phyloP scores from a whole-genome alignment of 2,888 invertebrate genomes.

The Aphelenchoides bicaudatus region DNA sequence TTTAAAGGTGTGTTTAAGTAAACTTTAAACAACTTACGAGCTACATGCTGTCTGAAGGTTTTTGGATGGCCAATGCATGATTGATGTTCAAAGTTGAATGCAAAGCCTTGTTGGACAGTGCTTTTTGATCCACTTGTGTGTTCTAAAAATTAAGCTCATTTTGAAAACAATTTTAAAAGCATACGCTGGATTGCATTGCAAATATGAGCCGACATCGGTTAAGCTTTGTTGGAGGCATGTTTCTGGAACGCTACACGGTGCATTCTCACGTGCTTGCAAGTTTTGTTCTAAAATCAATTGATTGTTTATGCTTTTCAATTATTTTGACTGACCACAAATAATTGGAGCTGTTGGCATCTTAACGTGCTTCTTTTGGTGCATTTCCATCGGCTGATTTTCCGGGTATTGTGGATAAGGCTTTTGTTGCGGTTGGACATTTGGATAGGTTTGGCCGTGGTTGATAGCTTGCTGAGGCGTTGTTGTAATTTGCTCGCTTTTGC shows the following conservation, averaged over 20 bases:
- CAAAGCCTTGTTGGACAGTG: constrained; percentile 54
- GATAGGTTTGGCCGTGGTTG: neutral
- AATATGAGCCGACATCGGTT: constrained; percentile 47
- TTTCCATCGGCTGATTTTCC: constrained; percentile 17
- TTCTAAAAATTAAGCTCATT: constrained; percentile 33
- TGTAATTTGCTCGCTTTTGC: neutral
- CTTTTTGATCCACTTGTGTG: constrained; percentile 52
- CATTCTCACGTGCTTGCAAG: constrained; percentile 45
- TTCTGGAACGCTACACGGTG: constrained; percentile 49
- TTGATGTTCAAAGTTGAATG: constrained; percentile 60
- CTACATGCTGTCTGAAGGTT: constrained; percentile 17
- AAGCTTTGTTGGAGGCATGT: constrained; percentile 56
- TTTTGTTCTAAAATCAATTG: constrained; percentile 23
- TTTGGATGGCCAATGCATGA: constrained; percentile 50
- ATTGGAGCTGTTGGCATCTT: constrained; percentile 30
- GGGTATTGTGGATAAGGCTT: constrained; percentile 7
- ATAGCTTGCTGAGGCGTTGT: constrained; percentile 5
- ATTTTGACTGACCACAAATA: constrained; percentile 28
- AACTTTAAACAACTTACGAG: constrained; percentile 16
- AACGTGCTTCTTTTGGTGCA: constrained; percentile 29
- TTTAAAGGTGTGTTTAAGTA: no score
- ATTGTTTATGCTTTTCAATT: constrained; percentile 11
- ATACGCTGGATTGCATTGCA: constrained; percentile 58
- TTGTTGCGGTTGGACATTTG: neutral
- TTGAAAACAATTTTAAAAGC: constrained; percentile 17